Evolutionary conservation across 37 sponge, comb jelly and placozoan genomes (phyloP).

Genomic region (Bolinopsis microptera): DNA sequence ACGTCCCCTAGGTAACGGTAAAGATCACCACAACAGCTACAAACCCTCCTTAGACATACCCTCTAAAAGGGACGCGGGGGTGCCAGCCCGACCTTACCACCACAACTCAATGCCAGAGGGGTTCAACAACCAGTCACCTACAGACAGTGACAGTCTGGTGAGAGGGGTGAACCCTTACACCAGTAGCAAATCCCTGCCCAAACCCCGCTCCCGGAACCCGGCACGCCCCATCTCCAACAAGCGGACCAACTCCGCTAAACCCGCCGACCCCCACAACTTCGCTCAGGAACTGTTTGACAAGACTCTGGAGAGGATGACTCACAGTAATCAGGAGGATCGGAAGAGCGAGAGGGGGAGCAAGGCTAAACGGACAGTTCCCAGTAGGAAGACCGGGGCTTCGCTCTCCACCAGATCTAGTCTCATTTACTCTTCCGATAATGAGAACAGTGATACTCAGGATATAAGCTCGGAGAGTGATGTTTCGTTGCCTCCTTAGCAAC

Average conservation of each 20-base stretch:
- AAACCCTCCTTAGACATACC: too few species aligned
- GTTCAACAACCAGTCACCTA: not conserved
- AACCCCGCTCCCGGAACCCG: not conserved
- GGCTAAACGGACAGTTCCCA: slow-evolving; percentile 19
- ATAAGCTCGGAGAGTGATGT: slow-evolving; percentile 59
- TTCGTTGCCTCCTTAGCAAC: not conserved
- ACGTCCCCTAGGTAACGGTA: not conserved
- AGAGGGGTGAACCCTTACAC: not conserved
- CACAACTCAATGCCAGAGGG: not conserved
- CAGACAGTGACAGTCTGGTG: slow-evolving; percentile 58
- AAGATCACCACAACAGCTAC: not conserved
- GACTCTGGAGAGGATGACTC: slow-evolving; percentile 65
- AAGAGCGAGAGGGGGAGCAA: not conserved
- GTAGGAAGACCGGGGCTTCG: slow-evolving; percentile 20
- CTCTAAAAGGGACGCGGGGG: not conserved
- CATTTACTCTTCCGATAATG: slow-evolving; percentile 1
- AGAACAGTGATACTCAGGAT: slow-evolving; percentile 50
- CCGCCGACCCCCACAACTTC: not conserved
- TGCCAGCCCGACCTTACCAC: not conserved
- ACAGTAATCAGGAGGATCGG: not conserved
- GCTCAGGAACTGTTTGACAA: slow-evolving; percentile 62
- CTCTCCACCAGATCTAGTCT: slow-evolving; percentile 55
- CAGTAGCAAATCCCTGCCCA: not conserved
- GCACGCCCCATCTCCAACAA: not conserved
- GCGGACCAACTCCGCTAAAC: not conserved